Evolutionary conservation across 1,140 invertebrate genomes (phyloP).

Genomic region (Stenopsyche tienmushanensis): DNA sequence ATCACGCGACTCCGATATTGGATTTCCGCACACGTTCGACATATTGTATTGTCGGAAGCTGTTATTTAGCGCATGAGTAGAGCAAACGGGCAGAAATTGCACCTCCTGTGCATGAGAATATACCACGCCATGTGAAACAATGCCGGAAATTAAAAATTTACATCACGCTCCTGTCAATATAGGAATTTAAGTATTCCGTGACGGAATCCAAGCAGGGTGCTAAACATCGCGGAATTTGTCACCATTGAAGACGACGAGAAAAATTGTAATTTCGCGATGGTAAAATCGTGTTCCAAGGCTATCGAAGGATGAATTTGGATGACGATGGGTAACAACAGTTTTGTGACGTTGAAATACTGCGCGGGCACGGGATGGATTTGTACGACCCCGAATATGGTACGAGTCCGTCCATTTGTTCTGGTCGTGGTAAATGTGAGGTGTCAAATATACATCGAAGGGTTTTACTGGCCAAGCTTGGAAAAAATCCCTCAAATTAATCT

Average conservation of each 20-base stretch:
- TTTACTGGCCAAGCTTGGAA: neutral
- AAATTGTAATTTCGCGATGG: too few species aligned
- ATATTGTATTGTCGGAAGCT: neutral
- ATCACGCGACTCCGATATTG: too few species aligned
- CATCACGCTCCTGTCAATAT: too few species aligned
- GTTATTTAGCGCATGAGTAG: neutral
- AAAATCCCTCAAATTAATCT: neutral
- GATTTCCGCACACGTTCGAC: neutral
- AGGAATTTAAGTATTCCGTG: too few species aligned
- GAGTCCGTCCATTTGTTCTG: neutral
- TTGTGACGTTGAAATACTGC: slow-evolving; percentile 10
- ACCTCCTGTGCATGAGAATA: too few species aligned
- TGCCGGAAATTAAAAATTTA: neutral
- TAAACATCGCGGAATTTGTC: too few species aligned
- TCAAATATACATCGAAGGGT: neutral
- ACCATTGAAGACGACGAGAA: too few species aligned
- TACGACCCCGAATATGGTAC: neutral
- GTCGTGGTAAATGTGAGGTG: neutral
- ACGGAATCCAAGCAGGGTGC: too few species aligned
- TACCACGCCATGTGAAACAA: neutral
- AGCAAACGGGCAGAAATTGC: too few species aligned
- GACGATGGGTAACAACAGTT: slow-evolving; percentile 21
- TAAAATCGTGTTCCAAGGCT: neutral
- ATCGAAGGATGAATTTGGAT: slow-evolving; percentile 1
- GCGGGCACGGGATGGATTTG: neutral